A percentile compares a stretch with the other conserved stretches of the same genome.
Evolutionary conservation across 2,888 invertebrate genomes (phyloP).

Genomic region (Drosophila kuntzei): DNA sequence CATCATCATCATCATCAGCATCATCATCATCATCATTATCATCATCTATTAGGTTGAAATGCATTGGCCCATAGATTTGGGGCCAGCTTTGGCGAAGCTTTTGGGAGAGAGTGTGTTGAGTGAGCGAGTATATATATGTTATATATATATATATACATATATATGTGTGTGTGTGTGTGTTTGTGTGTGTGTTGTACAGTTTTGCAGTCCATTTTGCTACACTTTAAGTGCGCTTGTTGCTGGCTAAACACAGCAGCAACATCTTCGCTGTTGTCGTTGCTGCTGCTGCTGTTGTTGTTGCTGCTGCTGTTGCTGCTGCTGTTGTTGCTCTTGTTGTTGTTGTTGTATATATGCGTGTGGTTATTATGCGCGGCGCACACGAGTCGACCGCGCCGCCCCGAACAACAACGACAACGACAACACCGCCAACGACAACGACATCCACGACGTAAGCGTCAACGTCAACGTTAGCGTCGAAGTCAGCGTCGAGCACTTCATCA

Average conservation of each 20-base stretch:
- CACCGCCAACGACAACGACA: slow-evolving; percentile 21
- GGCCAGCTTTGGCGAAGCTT: slow-evolving; percentile 42
- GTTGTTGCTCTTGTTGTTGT: slow-evolving; percentile 27
- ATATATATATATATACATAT: neutral
- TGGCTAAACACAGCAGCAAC: slow-evolving; percentile 39
- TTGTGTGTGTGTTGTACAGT: slow-evolving; percentile 59
- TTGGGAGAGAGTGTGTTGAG: slow-evolving; percentile 4
- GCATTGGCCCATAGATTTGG: slow-evolving; percentile 46
- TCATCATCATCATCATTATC: neutral
- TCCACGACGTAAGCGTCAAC: slow-evolving; percentile 11
- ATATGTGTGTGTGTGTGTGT: slow-evolving; percentile 23
- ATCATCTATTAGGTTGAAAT: slow-evolving; percentile 47
- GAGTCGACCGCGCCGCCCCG: slow-evolving; percentile 50
- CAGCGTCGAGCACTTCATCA: slow-evolving; percentile 72
- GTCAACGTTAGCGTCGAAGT: slow-evolving; percentile 13
- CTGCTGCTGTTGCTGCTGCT: slow-evolving; percentile 24
- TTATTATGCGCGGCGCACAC: slow-evolving; percentile 76
- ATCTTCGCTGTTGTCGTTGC: slow-evolving; percentile 24
- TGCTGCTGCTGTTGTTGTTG: slow-evolving; percentile 27
- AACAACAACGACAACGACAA: slow-evolving; percentile 36
- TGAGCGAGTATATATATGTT: slow-evolving; percentile 4
- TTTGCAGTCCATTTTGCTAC: slow-evolving; percentile 76
- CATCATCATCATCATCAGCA: neutral
- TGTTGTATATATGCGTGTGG: slow-evolving; percentile 62
- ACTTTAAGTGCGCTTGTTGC: slow-evolving; percentile 72